These are phyloP conservation scores for Esperia sulphurella DNA, from an alignment of 2,888 invertebrate species.

Conservation along the genomic window DNA sequence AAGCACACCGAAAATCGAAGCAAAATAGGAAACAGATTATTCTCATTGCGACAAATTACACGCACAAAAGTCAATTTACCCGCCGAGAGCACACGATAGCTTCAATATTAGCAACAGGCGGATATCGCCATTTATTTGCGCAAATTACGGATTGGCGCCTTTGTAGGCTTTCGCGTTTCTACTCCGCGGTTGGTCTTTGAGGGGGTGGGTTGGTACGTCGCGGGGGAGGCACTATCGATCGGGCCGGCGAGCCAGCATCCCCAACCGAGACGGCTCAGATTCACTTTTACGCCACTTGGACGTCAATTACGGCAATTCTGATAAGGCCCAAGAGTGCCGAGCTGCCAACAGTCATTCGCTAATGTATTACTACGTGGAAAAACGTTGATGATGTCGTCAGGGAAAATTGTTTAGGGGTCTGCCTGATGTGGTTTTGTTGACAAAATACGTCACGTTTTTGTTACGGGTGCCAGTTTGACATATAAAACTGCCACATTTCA, in stretches of 20 bases:
- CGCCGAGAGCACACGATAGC: background rate
- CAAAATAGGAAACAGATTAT: slow-evolving; percentile 6
- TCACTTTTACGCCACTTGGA: slow-evolving; percentile 55
- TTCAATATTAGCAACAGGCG: slow-evolving; percentile 6
- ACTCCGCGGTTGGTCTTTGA: background rate
- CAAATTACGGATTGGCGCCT: slow-evolving; percentile 8
- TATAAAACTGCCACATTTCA: too few species aligned
- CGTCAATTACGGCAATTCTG: slow-evolving; percentile 45
- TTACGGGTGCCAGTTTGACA: too few species aligned
- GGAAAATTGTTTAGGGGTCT: slow-evolving; percentile 1
- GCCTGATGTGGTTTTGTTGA: background rate
- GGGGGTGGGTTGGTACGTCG: slow-evolving; percentile 5
- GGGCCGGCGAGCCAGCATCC: slow-evolving; percentile 30
- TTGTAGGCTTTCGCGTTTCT: slow-evolving; percentile 2
- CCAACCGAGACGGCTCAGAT: slow-evolving; percentile 38
- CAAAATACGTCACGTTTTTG: too few species aligned
- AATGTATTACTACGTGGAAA: slow-evolving; percentile 5
- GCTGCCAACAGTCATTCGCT: slow-evolving; percentile 14
- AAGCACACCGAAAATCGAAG: background rate
- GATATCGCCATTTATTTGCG: slow-evolving; percentile 8
- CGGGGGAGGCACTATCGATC: slow-evolving; percentile 37
- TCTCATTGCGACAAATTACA: slow-evolving; percentile 4
- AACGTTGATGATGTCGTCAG: background rate
- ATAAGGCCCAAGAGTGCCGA: slow-evolving; percentile 31
- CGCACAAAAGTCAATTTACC: slow-evolving; percentile 2